These are phyloP conservation scores for Plectropomus leopardus DNA, from an alignment of 2,113 vertebrate genomes.

Conservation along the genomic window DNA sequence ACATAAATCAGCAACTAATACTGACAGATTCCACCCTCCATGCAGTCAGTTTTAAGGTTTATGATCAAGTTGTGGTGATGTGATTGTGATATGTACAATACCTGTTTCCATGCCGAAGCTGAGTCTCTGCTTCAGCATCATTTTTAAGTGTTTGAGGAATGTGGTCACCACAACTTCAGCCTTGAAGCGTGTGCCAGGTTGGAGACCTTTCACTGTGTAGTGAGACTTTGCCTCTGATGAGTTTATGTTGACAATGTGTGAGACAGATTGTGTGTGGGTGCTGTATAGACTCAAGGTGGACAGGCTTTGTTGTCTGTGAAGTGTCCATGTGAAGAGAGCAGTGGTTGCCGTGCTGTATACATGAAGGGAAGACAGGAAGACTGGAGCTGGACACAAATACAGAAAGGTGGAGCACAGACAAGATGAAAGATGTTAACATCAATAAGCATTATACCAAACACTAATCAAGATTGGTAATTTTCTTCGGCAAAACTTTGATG, in stretches of 20 bases:
- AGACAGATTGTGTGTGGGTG: constrained; percentile 44
- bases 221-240: constrained; percentile 44
- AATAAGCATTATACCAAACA: constrained; percentile 2
- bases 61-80: background rate
- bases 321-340: constrained; percentile 86
- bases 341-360: constrained; percentile 82
- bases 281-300: constrained; percentile 61
- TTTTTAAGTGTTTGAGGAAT: constrained; percentile 64
- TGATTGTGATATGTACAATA: constrained; percentile 55
- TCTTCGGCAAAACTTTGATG: background rate
- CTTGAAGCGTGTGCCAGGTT: constrained; percentile 81
- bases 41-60: background rate
- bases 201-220: constrained; percentile 83
- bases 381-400: constrained; percentile 66
- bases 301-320: constrained; percentile 47
- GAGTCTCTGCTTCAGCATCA: constrained; percentile 86
- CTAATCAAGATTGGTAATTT: background rate
- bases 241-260: constrained; percentile 43
- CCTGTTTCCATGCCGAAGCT: constrained; percentile 87
- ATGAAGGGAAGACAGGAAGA: constrained; percentile 65
- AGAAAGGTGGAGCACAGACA: constrained; percentile 13
- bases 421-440: background rate
- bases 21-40: background rate
- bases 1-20: constrained; percentile 1
- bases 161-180: constrained; percentile 85